These are phyloP conservation scores for Antrozous pallidus DNA, from an alignment of 2,797 vertebrate species.

Conservation along the genomic window DNA sequence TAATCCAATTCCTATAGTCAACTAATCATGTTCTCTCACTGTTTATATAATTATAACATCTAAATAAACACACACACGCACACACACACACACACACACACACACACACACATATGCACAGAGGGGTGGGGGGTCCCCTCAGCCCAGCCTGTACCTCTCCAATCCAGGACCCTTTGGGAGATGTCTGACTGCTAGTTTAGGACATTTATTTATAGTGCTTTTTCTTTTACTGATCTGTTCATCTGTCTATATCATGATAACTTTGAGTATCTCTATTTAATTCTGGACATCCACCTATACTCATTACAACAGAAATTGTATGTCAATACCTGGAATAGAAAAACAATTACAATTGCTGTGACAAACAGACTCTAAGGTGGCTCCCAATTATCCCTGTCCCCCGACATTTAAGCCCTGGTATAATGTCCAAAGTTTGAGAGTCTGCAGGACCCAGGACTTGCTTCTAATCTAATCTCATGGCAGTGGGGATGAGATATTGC, in stretches of 20 bases:
- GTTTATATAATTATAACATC: not conserved
- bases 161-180: too few species aligned
- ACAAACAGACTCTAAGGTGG: not conserved
- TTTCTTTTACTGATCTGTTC: too few species aligned
- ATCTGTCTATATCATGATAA: too few species aligned
- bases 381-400: not conserved
- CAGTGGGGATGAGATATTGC: not conserved
- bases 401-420: not conserved
- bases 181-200: too few species aligned
- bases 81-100: too few species aligned
- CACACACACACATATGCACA: too few species aligned
- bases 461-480: not conserved
- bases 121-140: too few species aligned
- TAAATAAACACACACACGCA: too few species aligned
- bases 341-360: not conserved
- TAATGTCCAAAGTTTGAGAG: not conserved
- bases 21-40: not conserved
- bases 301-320: not conserved
- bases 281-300: not conserved
- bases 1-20: not conserved
- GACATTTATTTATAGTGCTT: too few species aligned
- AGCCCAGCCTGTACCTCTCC: too few species aligned
- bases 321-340: not conserved
- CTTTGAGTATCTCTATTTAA: not conserved
- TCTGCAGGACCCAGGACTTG: not conserved